A percentile compares a stretch with the other conserved stretches of the same genome.
Evolutionary conservation across 2,888 invertebrate species (phyloP).

Genomic region (Cryptocheilus praepositus): DNA sequence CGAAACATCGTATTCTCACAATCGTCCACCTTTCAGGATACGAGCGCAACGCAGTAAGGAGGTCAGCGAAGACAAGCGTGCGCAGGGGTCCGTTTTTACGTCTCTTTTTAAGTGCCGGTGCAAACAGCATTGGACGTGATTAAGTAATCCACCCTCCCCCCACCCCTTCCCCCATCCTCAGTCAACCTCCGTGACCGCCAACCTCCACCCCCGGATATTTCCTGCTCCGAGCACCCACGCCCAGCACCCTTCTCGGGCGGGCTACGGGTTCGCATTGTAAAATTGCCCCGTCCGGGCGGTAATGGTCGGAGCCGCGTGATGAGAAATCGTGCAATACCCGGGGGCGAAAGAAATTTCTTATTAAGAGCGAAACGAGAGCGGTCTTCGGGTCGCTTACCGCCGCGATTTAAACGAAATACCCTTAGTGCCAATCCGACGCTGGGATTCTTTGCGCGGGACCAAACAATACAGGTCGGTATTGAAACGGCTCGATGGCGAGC

Average conservation of each 20-base stretch:
- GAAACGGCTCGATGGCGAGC: no score
- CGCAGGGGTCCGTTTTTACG: not conserved
- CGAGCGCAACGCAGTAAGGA: constrained; percentile 27
- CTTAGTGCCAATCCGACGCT: no score
- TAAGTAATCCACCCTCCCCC: constrained; percentile 39
- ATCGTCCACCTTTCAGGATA: no score
- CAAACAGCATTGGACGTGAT: constrained; percentile 45
- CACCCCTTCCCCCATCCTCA: constrained; percentile 9
- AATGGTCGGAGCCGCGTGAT: no score
- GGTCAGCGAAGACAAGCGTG: constrained; percentile 20
- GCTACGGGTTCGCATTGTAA: constrained; percentile 25
- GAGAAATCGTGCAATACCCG: constrained; percentile 32
- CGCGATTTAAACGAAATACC: no score
- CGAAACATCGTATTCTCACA: no score
- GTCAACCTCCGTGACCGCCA: no score
- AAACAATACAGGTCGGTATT: no score
- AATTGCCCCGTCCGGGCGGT: constrained; percentile 43
- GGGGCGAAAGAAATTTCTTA: constrained; percentile 54
- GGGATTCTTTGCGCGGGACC: no score
- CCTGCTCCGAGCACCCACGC: no score
- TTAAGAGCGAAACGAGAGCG: not conserved
- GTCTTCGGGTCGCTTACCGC: no score
- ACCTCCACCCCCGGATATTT: no score
- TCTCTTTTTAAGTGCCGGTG: constrained; percentile 30
- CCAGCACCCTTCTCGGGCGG: not conserved